phyloP scores from a whole-genome alignment of 1,140 invertebrate genomes.

The Hycleus phaleratus region DNA sequence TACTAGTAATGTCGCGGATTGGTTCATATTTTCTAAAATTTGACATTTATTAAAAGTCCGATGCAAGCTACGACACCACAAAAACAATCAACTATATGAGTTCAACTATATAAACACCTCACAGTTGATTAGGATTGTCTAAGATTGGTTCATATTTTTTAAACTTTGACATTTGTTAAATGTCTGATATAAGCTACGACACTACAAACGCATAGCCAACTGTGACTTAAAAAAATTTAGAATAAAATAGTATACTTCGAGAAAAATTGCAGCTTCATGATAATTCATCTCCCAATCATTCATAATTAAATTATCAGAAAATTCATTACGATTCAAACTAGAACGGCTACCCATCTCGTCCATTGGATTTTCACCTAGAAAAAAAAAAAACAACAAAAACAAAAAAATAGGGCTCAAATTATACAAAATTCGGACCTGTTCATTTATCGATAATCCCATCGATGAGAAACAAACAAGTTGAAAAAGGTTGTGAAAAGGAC shows the following conservation, averaged over 20 bases:
- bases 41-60: too few relatives aligned
- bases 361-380: constrained; percentile 11
- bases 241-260: constrained; percentile 49
- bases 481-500: too few relatives aligned
- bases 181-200: too few relatives aligned
- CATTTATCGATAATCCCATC: too few relatives aligned
- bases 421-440: neutral
- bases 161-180: too few relatives aligned
- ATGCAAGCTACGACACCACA: too few relatives aligned
- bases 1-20: too few relatives aligned
- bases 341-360: constrained; percentile 42
- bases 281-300: constrained; percentile 83
- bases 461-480: too few relatives aligned
- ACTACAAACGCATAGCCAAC: neutral
- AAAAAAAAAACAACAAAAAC: neutral
- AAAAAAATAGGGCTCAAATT: neutral
- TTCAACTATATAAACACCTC: too few relatives aligned
- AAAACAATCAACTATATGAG: too few relatives aligned
- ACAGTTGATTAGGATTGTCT: too few relatives aligned
- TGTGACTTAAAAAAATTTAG: neutral
- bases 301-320: constrained; percentile 1
- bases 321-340: constrained; percentile 36
- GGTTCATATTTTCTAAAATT: neutral
- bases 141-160: neutral
- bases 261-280: constrained; percentile 80